phyloP scores from a whole-genome alignment of 2,888 invertebrate species.

The Drosophila monieri region DNA sequence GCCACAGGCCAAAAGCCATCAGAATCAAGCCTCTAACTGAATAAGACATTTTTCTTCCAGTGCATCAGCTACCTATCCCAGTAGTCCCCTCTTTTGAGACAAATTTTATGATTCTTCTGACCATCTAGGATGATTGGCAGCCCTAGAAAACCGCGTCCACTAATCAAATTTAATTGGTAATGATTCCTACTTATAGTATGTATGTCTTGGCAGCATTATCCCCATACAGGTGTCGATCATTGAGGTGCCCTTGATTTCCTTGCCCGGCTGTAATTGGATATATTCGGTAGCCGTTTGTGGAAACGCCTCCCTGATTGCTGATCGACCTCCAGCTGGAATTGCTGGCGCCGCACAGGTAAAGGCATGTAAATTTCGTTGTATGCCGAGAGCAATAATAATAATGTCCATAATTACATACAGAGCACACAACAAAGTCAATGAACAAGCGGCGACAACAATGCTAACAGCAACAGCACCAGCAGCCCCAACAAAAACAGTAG shows the following conservation, averaged over 20 bases:
- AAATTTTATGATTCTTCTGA: conserved; percentile 10
- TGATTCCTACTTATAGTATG: not conserved
- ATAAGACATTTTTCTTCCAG: no score
- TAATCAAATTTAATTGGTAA: conserved; percentile 27
- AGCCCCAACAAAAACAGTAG: not conserved
- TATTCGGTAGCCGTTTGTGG: conserved; percentile 64
- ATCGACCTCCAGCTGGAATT: conserved; percentile 27
- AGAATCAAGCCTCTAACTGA: not conserved
- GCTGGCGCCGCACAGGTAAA: conserved; percentile 34
- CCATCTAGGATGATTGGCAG: not conserved
- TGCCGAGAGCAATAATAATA: conserved; percentile 51
- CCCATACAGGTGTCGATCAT: conserved; percentile 37
- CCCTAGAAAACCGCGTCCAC: conserved; percentile 2
- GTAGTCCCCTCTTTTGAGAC: not conserved
- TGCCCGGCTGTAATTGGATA: conserved; percentile 27
- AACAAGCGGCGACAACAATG: conserved; percentile 70
- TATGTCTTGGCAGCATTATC: conserved; percentile 4
- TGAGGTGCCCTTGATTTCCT: conserved; percentile 30
- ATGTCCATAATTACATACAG: conserved; percentile 68
- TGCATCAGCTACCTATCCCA: not conserved
- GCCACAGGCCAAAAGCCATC: conserved; percentile 57
- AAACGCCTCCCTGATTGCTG: conserved; percentile 66
- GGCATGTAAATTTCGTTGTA: conserved; percentile 66
- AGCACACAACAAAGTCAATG: conserved; percentile 62
- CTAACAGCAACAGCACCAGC: conserved; percentile 51